Percentiles rank a stretch among this genome's conserved stretches.
Conservation (phyloP, 2,888 invertebrate genomes). For the Chymomyza fuscimana region DNA sequence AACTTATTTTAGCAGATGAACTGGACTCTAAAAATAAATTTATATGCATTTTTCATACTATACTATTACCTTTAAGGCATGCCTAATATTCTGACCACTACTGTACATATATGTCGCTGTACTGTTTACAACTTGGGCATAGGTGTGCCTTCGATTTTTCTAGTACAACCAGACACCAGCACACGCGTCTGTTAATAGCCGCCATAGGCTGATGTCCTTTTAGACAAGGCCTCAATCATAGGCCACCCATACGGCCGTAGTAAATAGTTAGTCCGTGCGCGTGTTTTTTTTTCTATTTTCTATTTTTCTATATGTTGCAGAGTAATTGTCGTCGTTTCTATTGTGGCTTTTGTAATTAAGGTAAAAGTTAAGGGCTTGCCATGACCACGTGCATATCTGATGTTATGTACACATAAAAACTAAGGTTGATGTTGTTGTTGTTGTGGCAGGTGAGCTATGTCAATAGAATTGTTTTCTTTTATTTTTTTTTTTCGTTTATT, state of each 20-base stretch:
- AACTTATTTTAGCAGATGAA: too few species aligned
- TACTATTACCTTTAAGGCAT: background rate
- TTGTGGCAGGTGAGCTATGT: background rate
- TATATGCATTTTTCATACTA: too few species aligned
- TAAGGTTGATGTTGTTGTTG: background rate
- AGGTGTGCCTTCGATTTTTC: background rate
- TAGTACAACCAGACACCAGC: background rate
- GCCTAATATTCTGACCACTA: background rate
- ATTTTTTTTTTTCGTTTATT: background rate
- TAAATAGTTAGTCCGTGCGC: background rate
- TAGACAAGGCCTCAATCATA: background rate
- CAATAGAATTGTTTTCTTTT: background rate
- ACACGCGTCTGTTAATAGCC: conserved; percentile 23
- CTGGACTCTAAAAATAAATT: too few species aligned
- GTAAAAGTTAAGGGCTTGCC: conserved; percentile 29
- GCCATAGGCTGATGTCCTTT: background rate
- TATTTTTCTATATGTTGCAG: background rate
- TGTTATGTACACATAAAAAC: background rate
- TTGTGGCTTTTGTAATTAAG: conserved; percentile 45
- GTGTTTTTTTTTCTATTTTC: background rate
- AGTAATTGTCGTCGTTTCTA: background rate
- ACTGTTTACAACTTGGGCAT: background rate
- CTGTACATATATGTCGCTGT: background rate
- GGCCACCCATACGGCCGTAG: background rate
- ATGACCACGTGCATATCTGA: conserved; percentile 9